These are phyloP conservation scores for Phlogophora meticulosa DNA, from an alignment of 2,888 invertebrate species.

Conservation along the genomic window DNA sequence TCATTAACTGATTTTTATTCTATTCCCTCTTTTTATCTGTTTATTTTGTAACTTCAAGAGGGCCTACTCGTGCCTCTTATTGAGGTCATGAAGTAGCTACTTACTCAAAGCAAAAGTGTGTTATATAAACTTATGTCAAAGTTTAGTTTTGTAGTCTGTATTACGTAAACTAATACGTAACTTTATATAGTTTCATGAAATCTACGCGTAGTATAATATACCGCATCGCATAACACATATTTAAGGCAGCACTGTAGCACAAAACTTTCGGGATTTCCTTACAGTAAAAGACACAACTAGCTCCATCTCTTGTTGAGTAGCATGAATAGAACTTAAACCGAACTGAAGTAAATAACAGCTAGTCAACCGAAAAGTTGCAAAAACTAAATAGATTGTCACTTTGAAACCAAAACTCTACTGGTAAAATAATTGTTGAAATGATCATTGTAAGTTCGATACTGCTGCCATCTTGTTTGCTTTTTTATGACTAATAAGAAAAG, in stretches of 20 bases:
- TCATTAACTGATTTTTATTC: conserved; percentile 89
- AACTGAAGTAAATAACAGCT: too few species aligned
- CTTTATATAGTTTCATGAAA: conserved; percentile 23
- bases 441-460: not conserved
- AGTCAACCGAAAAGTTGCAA: not conserved
- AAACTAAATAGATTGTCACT: not conserved
- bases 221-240: conserved; percentile 12
- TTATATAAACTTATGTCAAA: conserved; percentile 4
- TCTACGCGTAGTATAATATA: conserved; percentile 16
- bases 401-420: too few species aligned
- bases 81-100: conserved; percentile 1
- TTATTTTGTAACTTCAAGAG: conserved; percentile 22
- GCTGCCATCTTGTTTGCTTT: conserved; percentile 22
- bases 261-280: conserved; percentile 35
- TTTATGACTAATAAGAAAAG: not conserved
- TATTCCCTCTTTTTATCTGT: conserved; percentile 68
- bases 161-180: conserved; percentile 31
- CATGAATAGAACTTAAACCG: not conserved
- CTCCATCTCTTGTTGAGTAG: conserved; percentile 71
- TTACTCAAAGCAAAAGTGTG: not conserved
- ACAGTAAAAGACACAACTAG: conserved; percentile 1
- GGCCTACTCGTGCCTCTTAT: not conserved
- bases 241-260: conserved; percentile 15
- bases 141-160: conserved; percentile 3
- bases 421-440: not conserved